Evolutionary conservation across 2,888 invertebrate genomes (phyloP).

Genomic region (Drosophila anceps): DNA sequence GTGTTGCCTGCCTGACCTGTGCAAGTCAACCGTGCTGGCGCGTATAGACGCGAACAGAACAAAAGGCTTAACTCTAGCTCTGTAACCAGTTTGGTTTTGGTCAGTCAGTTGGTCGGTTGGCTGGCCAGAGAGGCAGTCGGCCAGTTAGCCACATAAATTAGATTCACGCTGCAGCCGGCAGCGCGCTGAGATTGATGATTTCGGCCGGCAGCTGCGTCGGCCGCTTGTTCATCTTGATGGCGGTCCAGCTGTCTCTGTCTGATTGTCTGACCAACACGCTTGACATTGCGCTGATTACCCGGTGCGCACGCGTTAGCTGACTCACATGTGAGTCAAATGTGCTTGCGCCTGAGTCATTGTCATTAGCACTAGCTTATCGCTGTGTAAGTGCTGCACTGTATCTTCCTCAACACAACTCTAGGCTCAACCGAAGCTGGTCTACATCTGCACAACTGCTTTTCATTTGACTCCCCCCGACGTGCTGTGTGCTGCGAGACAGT

Average conservation of each 20-base stretch:
- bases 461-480: conserved; percentile 22
- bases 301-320: conserved; percentile 39
- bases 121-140: background rate
- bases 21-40: background rate
- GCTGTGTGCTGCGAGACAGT: conserved; percentile 9
- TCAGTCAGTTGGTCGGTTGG: background rate
- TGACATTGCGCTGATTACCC: conserved; percentile 71
- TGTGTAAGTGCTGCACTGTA: conserved; percentile 34
- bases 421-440: conserved; percentile 6
- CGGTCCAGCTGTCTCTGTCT: conserved; percentile 16
- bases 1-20: conserved; percentile 28
- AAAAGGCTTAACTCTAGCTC: conserved; percentile 22
- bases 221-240: conserved; percentile 62
- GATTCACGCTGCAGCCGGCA: conserved; percentile 56
- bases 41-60: conserved; percentile 11
- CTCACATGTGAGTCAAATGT: conserved; percentile 43
- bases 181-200: conserved; percentile 71
- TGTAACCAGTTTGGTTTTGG: conserved; percentile 8
- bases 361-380: conserved; percentile 71
- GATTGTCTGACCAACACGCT: conserved; percentile 39
- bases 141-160: conserved; percentile 64
- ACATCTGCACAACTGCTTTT: conserved; percentile 43
- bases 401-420: conserved; percentile 14
- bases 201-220: conserved; percentile 58
- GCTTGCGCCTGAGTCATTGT: conserved; percentile 68